phyloP scores from a whole-genome alignment of 2,113 vertebrate species.

The Oriolus oriolus region DNA sequence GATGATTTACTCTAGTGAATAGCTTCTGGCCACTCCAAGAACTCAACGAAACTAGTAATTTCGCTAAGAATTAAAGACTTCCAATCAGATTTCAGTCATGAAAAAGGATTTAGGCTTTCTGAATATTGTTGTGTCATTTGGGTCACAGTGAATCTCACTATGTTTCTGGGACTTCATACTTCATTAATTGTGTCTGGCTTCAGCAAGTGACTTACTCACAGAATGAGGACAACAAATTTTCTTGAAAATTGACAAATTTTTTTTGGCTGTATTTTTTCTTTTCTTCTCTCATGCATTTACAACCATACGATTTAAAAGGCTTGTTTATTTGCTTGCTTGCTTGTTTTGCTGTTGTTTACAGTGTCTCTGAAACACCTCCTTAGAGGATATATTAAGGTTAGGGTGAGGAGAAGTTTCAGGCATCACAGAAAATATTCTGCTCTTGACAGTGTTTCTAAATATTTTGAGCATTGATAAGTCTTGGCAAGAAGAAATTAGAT shows the following conservation, averaged over 20 bases:
- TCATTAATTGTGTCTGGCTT: background rate
- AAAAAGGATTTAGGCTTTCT: background rate
- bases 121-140: background rate
- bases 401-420: background rate
- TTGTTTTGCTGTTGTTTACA: background rate
- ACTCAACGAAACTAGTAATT: background rate
- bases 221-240: background rate
- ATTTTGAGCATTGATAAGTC: background rate
- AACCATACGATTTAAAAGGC: fast-evolving
- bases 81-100: background rate
- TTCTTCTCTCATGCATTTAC: background rate
- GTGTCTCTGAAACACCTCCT: background rate
- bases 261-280: background rate
- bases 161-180: background rate
- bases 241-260: background rate
- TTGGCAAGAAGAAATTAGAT: background rate
- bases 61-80: background rate
- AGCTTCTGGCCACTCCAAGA: background rate
- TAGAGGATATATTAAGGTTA: background rate
- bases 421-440: background rate
- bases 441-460: background rate
- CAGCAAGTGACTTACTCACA: background rate
- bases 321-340: background rate
- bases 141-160: background rate
- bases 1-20: background rate